phyloP scores from a whole-genome alignment of 2,113 vertebrate genomes.

The Microcebus tavaratra region DNA sequence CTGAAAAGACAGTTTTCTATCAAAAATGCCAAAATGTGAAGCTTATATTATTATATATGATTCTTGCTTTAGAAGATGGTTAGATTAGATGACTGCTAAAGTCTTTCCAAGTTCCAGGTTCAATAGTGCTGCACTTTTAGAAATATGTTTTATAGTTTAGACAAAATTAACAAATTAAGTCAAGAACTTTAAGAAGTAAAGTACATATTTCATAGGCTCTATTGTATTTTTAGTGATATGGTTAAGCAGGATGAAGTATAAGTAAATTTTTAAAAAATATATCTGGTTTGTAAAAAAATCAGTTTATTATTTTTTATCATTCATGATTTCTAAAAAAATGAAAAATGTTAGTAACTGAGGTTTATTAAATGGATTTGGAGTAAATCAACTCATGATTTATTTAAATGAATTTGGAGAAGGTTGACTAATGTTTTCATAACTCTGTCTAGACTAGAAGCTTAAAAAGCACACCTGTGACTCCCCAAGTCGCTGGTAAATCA shows the following conservation, averaged over 20 bases:
- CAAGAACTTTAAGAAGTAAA: background rate
- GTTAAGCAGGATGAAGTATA: conserved; percentile 3
- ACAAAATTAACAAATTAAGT: conserved; percentile 41
- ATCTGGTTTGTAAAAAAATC: background rate
- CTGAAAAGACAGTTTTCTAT: background rate
- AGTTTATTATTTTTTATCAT: background rate
- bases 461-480: conserved; percentile 52
- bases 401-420: conserved; percentile 17
- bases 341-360: background rate
- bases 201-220: background rate
- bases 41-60: background rate
- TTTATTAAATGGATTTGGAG: background rate
- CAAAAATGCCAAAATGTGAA: background rate
- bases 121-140: background rate
- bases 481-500: conserved; percentile 1
- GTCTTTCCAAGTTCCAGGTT: background rate
- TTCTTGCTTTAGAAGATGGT: background rate
- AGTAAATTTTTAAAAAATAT: background rate
- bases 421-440: conserved; percentile 52
- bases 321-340: background rate
- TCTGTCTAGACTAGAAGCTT: conserved; percentile 62
- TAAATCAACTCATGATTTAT: conserved; percentile 35
- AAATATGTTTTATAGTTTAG: conserved; percentile 38
- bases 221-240: conserved; percentile 30
- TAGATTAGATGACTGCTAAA: background rate